A percentile compares a stretch with the other conserved stretches of the same genome.
phyloP scores from a whole-genome alignment of 1,140 invertebrate genomes.

The Scaptodrosophila lebanonensis region DNA sequence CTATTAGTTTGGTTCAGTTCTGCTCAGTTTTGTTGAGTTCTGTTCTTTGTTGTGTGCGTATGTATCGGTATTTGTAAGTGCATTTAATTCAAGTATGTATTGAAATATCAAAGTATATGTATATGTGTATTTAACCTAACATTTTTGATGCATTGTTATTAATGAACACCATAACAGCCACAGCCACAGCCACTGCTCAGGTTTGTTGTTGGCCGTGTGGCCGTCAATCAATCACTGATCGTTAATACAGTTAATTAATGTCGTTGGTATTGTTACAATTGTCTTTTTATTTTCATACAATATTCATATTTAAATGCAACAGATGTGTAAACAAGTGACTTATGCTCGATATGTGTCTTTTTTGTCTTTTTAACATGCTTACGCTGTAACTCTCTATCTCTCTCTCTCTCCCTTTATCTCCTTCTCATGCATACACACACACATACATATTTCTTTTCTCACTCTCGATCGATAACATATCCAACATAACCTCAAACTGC shows the following conservation, averaged over 20 bases:
- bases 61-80: conserved; percentile 1
- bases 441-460: conserved; percentile 14
- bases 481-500: neutral
- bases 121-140: conserved; percentile 33
- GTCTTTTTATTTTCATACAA: conserved; percentile 3
- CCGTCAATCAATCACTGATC: no score
- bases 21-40: no score
- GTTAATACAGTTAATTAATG: conserved; percentile 34
- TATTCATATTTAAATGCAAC: no score
- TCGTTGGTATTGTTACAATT: conserved; percentile 35
- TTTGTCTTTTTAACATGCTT: conserved; percentile 73
- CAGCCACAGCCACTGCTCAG: conserved; percentile 38
- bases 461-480: neutral
- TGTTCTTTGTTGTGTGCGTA: neutral
- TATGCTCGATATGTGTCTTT: conserved; percentile 77
- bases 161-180: conserved; percentile 30
- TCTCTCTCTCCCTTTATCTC: neutral
- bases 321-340: conserved; percentile 64
- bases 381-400: conserved; percentile 39
- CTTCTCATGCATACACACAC: conserved; percentile 1
- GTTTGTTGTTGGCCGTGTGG: conserved; percentile 40
- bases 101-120: conserved; percentile 6
- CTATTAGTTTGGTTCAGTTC: no score
- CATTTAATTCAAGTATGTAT: conserved; percentile 16
- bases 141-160: conserved; percentile 35